Conservation (phyloP, 2,797 vertebrate species). For the Delichon dasypus region DNA sequence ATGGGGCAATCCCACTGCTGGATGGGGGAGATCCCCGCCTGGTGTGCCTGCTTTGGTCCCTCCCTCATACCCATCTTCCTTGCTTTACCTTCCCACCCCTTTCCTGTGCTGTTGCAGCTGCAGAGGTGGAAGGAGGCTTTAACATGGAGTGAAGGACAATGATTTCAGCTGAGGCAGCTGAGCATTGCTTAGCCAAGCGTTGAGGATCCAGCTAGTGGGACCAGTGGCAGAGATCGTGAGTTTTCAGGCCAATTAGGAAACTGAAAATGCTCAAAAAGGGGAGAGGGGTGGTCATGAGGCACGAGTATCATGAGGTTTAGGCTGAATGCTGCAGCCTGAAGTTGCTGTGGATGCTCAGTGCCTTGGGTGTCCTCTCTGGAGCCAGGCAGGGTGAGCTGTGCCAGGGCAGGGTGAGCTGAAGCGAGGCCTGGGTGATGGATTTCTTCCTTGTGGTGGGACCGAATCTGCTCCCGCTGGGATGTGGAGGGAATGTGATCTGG, state of each 20-base stretch:
- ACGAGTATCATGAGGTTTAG: not conserved
- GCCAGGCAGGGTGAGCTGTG: not conserved
- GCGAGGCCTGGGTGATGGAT: not conserved
- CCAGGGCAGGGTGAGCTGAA: not conserved
- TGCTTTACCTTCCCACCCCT: not conserved
- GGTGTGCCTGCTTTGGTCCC: accelerated
- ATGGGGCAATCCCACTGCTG: too few species aligned
- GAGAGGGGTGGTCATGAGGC: not conserved
- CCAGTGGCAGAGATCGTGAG: not conserved
- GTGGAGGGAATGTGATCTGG: not conserved
- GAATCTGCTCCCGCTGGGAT: not conserved
- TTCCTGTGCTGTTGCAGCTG: not conserved
- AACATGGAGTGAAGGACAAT: accelerated
- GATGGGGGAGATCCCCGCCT: not conserved
- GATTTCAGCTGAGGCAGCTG: not conserved
- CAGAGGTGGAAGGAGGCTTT: not conserved
- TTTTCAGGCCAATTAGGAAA: not conserved
- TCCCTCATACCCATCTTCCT: not conserved
- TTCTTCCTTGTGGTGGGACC: not conserved
- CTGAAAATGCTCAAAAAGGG: not conserved
- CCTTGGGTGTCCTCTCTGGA: not conserved
- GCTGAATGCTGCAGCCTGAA: not conserved
- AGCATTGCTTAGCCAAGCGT: accelerated
- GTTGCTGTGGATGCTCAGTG: accelerated
- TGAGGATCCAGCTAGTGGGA: not conserved